These are phyloP conservation scores for Drosophila parvula DNA, from an alignment of 1,140 invertebrate species.

Conservation along the genomic window DNA sequence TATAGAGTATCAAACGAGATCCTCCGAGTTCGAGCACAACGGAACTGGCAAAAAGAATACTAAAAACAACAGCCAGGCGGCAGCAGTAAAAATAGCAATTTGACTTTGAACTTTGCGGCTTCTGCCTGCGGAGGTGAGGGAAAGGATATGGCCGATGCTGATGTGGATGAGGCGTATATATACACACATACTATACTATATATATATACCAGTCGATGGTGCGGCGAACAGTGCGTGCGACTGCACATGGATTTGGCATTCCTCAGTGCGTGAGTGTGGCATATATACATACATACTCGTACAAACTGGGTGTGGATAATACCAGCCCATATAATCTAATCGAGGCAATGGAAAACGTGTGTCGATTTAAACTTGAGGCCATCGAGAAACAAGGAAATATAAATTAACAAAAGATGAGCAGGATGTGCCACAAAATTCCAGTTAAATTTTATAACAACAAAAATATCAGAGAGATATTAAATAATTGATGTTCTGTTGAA, in stretches of 20 bases:
- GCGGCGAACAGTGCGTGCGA: conserved; percentile 40
- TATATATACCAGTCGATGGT: conserved; percentile 13
- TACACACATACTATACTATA: background rate
- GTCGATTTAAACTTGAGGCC: conserved; percentile 49
- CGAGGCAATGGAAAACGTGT: conserved; percentile 68
- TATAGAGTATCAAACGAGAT: conserved; percentile 36
- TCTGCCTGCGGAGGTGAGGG: conserved; percentile 35
- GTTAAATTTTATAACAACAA: background rate
- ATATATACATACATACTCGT: conserved; percentile 7
- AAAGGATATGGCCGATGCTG: conserved; percentile 38
- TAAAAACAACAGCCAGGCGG: conserved; percentile 47
- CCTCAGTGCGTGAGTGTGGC: conserved; percentile 23
- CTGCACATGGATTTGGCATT: conserved; percentile 44
- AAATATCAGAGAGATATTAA: too few species aligned
- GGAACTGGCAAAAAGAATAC: conserved; percentile 26
- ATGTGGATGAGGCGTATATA: conserved; percentile 14
- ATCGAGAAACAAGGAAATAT: conserved; percentile 56
- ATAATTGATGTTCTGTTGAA: background rate
- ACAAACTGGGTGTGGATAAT: conserved; percentile 45
- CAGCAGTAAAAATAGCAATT: conserved; percentile 65
- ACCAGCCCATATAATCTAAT: conserved; percentile 59
- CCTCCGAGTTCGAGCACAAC: conserved; percentile 28
- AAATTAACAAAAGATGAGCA: conserved; percentile 28
- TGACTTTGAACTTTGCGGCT: conserved; percentile 72
- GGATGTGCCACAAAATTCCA: background rate